A percentile compares a stretch with the other conserved stretches of the same genome.
phyloP scores from a whole-genome alignment of 2,797 vertebrate genomes.

The Oreochromis grahami region DNA sequence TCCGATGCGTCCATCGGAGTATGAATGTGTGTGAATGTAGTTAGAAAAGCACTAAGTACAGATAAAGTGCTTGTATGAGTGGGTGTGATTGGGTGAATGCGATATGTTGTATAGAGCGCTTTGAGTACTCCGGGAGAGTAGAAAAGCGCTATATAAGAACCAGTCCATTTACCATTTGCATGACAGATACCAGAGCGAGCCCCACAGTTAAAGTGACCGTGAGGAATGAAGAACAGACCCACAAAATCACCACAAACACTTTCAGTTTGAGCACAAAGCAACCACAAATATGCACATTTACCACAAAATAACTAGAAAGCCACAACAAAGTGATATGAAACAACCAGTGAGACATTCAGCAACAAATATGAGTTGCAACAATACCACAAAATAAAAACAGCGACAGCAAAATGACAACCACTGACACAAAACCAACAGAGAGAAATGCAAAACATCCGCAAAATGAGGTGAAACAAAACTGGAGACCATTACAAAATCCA shows the following conservation, averaged over 20 bases:
- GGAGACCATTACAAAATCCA: background rate
- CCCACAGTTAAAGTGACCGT: background rate
- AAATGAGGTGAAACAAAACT: background rate
- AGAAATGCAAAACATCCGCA: background rate
- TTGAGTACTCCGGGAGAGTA: too few species aligned
- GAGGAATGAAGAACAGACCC: background rate
- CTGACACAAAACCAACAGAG: background rate
- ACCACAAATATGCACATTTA: background rate
- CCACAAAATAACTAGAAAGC: background rate
- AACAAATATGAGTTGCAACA: background rate
- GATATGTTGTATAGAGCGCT: too few species aligned
- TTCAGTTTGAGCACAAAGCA: background rate
- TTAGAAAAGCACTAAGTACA: too few species aligned
- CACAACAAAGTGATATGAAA: background rate
- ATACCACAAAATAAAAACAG: background rate
- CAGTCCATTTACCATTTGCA: too few species aligned
- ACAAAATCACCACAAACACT: background rate
- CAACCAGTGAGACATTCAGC: background rate
- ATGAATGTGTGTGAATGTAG: too few species aligned
- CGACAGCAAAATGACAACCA: background rate
- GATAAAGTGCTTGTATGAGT: too few species aligned
- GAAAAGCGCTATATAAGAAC: too few species aligned
- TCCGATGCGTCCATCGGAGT: too few species aligned
- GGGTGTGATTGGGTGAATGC: too few species aligned
- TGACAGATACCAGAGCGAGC: fast-evolving